A percentile compares a stretch with the other conserved stretches of the same genome.
Conservation (phyloP, 1,140 invertebrate genomes). For the Drosophila varians region DNA sequence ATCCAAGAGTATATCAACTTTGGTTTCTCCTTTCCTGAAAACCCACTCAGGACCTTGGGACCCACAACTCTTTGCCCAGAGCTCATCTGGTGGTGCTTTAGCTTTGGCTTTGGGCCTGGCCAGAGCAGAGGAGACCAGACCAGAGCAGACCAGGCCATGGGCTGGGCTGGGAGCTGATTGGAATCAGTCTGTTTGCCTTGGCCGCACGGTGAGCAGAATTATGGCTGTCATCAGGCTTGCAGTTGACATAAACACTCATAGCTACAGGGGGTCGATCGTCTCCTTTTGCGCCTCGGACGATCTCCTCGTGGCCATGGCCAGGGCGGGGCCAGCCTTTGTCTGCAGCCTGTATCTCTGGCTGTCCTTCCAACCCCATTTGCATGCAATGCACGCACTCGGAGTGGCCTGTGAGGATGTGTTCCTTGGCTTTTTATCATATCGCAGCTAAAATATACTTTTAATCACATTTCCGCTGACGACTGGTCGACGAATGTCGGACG, state of each 20-base stretch:
- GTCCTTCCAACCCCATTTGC: constrained; percentile 32
- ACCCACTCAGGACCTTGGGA: constrained; percentile 42
- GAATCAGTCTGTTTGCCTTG: constrained; percentile 20
- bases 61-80: constrained; percentile 23
- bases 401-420: constrained; percentile 7
- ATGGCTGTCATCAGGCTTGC: constrained; percentile 74
- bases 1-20: neutral
- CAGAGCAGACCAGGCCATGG: neutral
- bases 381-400: constrained; percentile 39
- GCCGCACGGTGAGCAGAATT: constrained; percentile 54
- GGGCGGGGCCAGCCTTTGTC: constrained; percentile 12
- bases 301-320: constrained; percentile 5
- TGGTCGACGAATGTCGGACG: constrained; percentile 21
- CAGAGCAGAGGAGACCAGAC: neutral
- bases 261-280: constrained; percentile 69
- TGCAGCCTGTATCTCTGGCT: neutral
- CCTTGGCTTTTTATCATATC: constrained; percentile 44
- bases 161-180: constrained; percentile 17
- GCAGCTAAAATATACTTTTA: constrained; percentile 76
- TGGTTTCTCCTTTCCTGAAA: neutral
- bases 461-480: constrained; percentile 72
- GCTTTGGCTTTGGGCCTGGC: constrained; percentile 14
- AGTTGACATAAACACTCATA: constrained; percentile 79
- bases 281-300: constrained; percentile 24
- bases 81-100: constrained; percentile 42